phyloP scores from a whole-genome alignment of 1,140 invertebrate genomes.

The Colletes gigas region DNA sequence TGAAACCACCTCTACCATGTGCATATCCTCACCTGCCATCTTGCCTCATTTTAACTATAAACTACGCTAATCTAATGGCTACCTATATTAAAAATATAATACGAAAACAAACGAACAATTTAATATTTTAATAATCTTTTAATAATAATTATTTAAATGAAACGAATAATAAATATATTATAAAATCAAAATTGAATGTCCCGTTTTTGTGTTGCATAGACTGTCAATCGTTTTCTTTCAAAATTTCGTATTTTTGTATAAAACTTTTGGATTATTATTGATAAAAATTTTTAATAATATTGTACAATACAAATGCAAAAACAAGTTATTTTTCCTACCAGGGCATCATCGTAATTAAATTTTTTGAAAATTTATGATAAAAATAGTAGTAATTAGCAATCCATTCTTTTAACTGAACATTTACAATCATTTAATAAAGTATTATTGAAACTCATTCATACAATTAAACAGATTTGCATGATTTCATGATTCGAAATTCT shows the following conservation, averaged over 20 bases:
- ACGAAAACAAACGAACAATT: slow-evolving; percentile 16
- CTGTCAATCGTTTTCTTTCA: slow-evolving; percentile 21
- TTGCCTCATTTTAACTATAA: slow-evolving; percentile 30
- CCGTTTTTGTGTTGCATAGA: slow-evolving; percentile 17
- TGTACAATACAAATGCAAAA: slow-evolving; percentile 3
- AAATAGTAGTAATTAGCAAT: background rate
- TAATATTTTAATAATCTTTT: slow-evolving; percentile 13
- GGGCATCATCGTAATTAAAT: background rate
- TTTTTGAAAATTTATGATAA: background rate
- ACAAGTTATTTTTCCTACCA: background rate
- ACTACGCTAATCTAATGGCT: slow-evolving; percentile 42
- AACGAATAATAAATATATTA: slow-evolving; percentile 8
- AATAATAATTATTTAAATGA: slow-evolving; percentile 14
- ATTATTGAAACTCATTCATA: background rate
- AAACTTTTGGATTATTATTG: slow-evolving; percentile 9
- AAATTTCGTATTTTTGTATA: background rate
- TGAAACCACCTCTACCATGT: slow-evolving; percentile 57
- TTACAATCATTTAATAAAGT: background rate
- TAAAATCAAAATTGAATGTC: slow-evolving; percentile 12
- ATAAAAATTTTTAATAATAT: slow-evolving; percentile 23
- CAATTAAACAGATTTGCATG: background rate
- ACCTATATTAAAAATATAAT: slow-evolving; percentile 18
- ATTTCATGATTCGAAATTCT: slow-evolving; percentile 14
- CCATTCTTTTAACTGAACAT: background rate
- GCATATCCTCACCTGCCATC: slow-evolving; percentile 52